Evolutionary conservation across 2,888 invertebrate genomes (phyloP).

Genomic region (Pandemis corylana): DNA sequence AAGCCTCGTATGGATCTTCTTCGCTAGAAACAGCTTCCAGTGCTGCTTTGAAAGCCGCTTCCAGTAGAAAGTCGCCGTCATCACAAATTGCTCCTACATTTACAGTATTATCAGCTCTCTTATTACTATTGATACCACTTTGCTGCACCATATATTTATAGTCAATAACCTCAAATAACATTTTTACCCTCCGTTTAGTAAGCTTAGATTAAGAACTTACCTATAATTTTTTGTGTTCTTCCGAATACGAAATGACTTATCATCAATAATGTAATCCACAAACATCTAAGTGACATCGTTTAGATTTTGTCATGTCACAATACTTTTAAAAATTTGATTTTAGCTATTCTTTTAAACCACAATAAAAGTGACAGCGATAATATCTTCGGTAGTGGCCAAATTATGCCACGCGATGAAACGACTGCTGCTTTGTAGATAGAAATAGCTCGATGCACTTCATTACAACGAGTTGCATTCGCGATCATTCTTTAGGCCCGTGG

Average conservation of each 20-base stretch:
- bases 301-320: not conserved
- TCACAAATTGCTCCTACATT: conserved; percentile 86
- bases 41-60: conserved; percentile 85
- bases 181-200: not conserved
- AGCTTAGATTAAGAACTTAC: conserved; percentile 20
- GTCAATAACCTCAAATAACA: not conserved
- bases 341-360: not conserved
- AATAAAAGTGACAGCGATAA: not conserved
- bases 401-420: conserved; percentile 27
- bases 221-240: conserved; percentile 28
- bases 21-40: conserved; percentile 76
- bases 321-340: not conserved
- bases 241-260: conserved; percentile 12
- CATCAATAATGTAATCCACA: conserved; percentile 2
- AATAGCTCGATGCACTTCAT: conserved; percentile 51
- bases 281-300: conserved; percentile 13
- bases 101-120: conserved; percentile 3
- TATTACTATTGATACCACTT: not conserved
- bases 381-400: conserved; percentile 7
- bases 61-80: conserved; percentile 79
- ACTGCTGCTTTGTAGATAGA: conserved; percentile 45
- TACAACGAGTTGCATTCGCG: conserved; percentile 26
- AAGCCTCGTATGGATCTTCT: conserved; percentile 68
- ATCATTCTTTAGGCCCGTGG: conserved; percentile 25
- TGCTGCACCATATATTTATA: not conserved